Evolutionary conservation across 2,888 invertebrate genomes (phyloP).

Genomic region (Dorcus parallelipipedus): DNA sequence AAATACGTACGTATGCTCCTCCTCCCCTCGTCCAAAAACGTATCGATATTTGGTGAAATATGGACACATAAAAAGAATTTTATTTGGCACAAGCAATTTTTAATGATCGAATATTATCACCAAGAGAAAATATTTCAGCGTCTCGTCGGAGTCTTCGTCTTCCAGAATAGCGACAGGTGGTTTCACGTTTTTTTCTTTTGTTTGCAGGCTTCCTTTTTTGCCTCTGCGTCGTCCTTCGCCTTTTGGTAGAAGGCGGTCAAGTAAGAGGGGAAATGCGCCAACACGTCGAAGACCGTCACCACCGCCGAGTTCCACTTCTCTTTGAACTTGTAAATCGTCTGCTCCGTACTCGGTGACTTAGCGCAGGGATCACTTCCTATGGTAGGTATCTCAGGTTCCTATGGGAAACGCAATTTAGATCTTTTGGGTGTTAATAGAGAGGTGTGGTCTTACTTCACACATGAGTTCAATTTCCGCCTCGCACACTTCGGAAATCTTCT

Average conservation of each 20-base stretch:
- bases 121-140: no score
- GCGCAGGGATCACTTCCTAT: slow-evolving; percentile 24
- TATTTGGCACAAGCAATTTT: no score
- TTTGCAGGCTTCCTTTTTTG: neutral
- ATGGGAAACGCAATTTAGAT: slow-evolving; percentile 1
- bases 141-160: no score
- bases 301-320: slow-evolving; percentile 34
- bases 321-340: slow-evolving; percentile 25
- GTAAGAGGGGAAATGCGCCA: slow-evolving; percentile 30
- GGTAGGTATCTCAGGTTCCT: slow-evolving; percentile 16
- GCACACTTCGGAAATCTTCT: slow-evolving; percentile 32
- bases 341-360: slow-evolving; percentile 28
- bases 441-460: slow-evolving; percentile 25
- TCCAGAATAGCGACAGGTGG: no score
- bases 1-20: no score
- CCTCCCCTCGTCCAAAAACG: no score
- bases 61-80: no score
- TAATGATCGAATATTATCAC: no score
- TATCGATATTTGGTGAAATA: no score
- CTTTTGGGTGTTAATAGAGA: neutral
- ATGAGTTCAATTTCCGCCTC: slow-evolving; percentile 33
- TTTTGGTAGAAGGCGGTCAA: neutral
- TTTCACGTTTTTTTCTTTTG: neutral
- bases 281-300: slow-evolving; percentile 25
- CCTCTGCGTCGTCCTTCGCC: neutral